Evolutionary conservation across 2,797 vertebrate genomes (phyloP), one percentile per base, ranked within the genome.

Genomic region (Pipistrellus pygmaeus): DNA sequence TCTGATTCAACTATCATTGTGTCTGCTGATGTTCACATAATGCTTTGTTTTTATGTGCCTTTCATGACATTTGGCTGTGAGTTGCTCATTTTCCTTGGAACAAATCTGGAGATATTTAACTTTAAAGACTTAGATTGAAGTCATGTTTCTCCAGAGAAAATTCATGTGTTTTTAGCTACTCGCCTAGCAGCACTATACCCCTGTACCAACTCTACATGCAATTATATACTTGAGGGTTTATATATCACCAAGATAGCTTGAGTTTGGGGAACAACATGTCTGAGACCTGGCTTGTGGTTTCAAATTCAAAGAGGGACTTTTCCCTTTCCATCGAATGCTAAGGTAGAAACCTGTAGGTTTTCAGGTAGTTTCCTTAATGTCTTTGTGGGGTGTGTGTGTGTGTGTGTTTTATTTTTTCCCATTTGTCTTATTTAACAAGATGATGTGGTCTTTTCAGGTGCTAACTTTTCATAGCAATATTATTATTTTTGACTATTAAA

Each of bases 71-170:
- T 66, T 72, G 41, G 13, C 55, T 76, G 4, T 4, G 20, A 82
- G 10, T 69, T 77, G 32, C 60, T 64, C 35, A 64, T 87, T 96
- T 90, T 81, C 15, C 77, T 95, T 82, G 23, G n/a, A 90, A 62
- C 3, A 81, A 76, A 68, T 55, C 30, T 95, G 38, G 71, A 48
- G 5, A 23, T 44, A 83, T 93, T 93, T 91, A 77, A 88, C 72
- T 86, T 84, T 86, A 76, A 93, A 80, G 62, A 73, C 48, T 88
- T 88, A 72, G 18, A 46, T 20, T 46, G 62, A 76, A 88, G 62
- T 85, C 38, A 55, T 44, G 35, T 30, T 87, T 66, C 77, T 94
- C 13, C 21, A 92, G 46, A 75, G 46, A 84, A 12, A 71, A 46
- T 88, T 30, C 77, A 35, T 76, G 18, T 87, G 30, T 57, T 91